Evolutionary conservation across 2,797 vertebrate species (phyloP).

Genomic region (Thalassophryne amazonica): DNA sequence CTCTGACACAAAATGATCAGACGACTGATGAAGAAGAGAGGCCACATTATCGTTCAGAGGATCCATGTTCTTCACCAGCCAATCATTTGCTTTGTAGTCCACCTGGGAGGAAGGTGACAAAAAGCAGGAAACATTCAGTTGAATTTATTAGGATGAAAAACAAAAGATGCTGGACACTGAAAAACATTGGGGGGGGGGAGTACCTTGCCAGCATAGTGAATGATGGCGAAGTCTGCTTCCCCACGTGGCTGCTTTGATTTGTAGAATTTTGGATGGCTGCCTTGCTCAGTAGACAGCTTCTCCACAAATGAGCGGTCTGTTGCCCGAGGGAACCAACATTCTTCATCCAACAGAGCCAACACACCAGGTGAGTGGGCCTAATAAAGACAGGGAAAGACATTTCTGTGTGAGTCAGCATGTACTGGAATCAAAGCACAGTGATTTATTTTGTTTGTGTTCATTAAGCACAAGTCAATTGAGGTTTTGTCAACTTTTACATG

Average conservation of each 20-base stretch:
- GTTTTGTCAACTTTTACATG: too few species aligned
- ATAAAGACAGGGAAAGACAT: not conserved
- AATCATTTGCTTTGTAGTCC: conserved; percentile 89
- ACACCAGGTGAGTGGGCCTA: conserved; percentile 89
- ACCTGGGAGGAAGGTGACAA: conserved; percentile 70
- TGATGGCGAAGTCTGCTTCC: conserved; percentile 88
- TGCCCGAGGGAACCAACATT: conserved; percentile 95
- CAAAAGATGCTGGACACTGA: not conserved
- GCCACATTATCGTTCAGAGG: conserved; percentile 90
- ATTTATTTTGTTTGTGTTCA: too few species aligned
- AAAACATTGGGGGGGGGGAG: not conserved
- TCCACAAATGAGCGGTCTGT: conserved; percentile 92
- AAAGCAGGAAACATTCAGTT: not conserved
- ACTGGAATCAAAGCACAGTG: not conserved
- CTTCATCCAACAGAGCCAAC: conserved; percentile 89
- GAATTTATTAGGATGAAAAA: not conserved
- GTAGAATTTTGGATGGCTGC: conserved; percentile 88
- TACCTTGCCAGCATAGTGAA: conserved; percentile 93
- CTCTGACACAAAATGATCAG: conserved; percentile 87
- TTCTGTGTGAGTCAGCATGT: not conserved
- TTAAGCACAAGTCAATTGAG: too few species aligned
- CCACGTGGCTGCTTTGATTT: conserved; percentile 84
- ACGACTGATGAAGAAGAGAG: conserved; percentile 88
- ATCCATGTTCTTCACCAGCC: conserved; percentile 95
- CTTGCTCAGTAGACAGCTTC: conserved; percentile 86